Percentiles rank a stretch among this genome's conserved stretches.
phyloP scores from a whole-genome alignment of 2,113 vertebrate species.

The Rissa tridactyla region DNA sequence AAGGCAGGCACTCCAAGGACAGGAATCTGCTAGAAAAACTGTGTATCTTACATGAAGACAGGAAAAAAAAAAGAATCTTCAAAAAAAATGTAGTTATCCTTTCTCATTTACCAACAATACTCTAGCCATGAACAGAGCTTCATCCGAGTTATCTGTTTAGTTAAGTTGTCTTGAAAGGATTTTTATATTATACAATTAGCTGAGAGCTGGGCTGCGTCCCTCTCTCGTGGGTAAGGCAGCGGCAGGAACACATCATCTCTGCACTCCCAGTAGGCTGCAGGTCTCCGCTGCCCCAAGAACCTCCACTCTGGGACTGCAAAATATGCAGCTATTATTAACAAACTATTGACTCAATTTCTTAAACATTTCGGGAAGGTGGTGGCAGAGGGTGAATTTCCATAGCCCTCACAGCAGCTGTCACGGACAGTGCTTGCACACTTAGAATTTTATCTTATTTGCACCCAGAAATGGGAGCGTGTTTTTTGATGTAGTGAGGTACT shows the following conservation, averaged over 20 bases:
- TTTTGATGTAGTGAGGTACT: not conserved
- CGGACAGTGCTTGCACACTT: too few relatives aligned
- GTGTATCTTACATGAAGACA: rapidly evolving
- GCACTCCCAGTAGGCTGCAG: not conserved
- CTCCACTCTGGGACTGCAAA: not conserved
- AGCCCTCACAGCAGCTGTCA: not conserved
- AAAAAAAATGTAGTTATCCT: not conserved
- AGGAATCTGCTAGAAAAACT: not conserved
- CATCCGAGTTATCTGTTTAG: not conserved
- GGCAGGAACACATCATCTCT: not conserved
- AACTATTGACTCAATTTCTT: not conserved
- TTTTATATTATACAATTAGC: not conserved
- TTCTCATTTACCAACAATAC: not conserved
- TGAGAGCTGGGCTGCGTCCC: not conserved
- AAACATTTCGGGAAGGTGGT: not conserved
- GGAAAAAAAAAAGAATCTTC: not conserved
- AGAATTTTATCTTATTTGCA: not conserved
- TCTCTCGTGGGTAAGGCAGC: not conserved
- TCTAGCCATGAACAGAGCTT: not conserved
- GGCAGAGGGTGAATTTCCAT: not conserved
- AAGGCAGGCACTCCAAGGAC: not conserved
- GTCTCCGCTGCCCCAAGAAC: not conserved
- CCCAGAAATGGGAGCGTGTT: not conserved
- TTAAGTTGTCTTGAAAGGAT: not conserved
- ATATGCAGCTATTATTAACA: not conserved